Base-by-base conservation (phyloP, 2,888 invertebrate species). In the Limenitis arthemis region DNA sequence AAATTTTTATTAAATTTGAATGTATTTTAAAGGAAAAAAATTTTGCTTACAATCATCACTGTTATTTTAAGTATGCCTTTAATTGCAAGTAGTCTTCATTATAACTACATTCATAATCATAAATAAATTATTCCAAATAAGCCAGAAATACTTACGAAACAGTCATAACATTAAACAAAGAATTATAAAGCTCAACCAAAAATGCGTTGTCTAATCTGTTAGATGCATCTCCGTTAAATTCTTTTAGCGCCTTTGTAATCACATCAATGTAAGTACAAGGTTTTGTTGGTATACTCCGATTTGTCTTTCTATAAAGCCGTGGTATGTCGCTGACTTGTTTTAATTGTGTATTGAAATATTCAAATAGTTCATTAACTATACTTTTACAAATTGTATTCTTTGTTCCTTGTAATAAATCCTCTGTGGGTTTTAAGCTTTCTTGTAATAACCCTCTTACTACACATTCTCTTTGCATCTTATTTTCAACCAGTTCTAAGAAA, bases 271-370 rank as follows among this genome's bases (percentile, higher is more conserved):
- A 98, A 12, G 88, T 76, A 58, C 96, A 96, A 34, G 94, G 90
- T 65, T 93, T 93, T 1, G 90, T 91, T 0, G 97, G 97, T 30
- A 93, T 88, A 62, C 93, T 96, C 58, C 96, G 89, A 73, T 98
- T 98, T 0, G 98, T 98, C 75, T 96, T 92, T 49, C 97, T 88
- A 75, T 96, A 98, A 51, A 98, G 83, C 57, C 98, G 88, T 3
- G 99, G 99, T 76, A 99, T 95, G 73, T 98, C 97, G 63, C 91
- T 94, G 5, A 98, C 96, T 87, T 93, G 93, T 58, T 92, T 91
- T 62, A 95, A 85, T 62, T 91, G 90, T 29, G 85, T 74, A 47
- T 89, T 83, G 66, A 90, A 77, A 61, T 75, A 70, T 41, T 75
- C 72, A 62, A 67, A 82, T 51, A 86, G 58, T 65, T 84, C 85